Evolutionary conservation across 2,113 vertebrate species (phyloP).

Genomic region (Lagopus muta): DNA sequence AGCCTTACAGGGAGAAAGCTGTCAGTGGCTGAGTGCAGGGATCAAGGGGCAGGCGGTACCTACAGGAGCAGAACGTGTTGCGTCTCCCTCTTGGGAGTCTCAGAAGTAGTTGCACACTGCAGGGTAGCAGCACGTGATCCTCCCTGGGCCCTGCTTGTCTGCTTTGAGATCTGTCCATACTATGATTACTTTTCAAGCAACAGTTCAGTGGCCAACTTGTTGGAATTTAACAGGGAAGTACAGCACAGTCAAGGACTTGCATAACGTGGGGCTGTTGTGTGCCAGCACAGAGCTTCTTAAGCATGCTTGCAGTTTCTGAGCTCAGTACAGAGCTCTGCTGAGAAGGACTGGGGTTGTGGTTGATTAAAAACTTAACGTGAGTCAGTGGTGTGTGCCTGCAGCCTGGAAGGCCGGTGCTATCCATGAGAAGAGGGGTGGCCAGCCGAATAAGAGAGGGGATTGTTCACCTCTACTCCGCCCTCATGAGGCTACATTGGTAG

Average conservation of each 20-base stretch:
- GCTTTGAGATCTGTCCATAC: background rate
- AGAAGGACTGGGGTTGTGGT: too few species aligned
- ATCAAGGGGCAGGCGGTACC: rapidly evolving
- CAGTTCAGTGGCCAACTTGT: background rate
- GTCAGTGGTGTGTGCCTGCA: too few species aligned
- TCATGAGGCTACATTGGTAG: too few species aligned
- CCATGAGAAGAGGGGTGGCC: too few species aligned
- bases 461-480: too few species aligned
- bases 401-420: too few species aligned
- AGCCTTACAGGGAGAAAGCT: background rate
- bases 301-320: background rate
- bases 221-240: background rate
- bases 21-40: background rate
- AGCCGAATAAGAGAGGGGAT: too few species aligned
- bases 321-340: background rate
- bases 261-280: background rate
- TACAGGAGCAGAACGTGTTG: rapidly evolving
- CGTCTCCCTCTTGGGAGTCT: rapidly evolving
- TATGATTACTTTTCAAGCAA: background rate
- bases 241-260: rapidly evolving
- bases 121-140: background rate
- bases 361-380: too few species aligned
- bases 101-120: rapidly evolving
- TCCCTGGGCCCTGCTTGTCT: background rate
- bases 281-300: background rate